Percentiles rank a stretch among this genome's conserved stretches.
phyloP scores from a whole-genome alignment of 1,140 invertebrate species.

The Drosophila paulistorum region DNA sequence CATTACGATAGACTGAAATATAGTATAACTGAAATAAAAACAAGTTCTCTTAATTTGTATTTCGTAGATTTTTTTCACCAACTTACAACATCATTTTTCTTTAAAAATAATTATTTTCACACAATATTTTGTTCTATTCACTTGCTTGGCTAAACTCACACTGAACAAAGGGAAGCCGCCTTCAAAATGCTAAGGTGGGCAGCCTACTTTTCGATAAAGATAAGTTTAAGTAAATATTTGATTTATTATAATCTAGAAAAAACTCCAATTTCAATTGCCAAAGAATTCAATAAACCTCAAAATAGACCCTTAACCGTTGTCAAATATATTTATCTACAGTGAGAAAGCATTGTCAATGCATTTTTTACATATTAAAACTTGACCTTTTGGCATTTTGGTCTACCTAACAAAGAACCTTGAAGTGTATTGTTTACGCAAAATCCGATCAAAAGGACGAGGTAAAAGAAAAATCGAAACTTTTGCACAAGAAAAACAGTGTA shows the following conservation, averaged over 20 bases:
- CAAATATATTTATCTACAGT: background rate
- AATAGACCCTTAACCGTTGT: conserved; percentile 16
- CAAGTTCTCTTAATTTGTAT: too few relatives aligned
- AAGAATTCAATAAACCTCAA: background rate
- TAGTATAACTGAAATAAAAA: background rate
- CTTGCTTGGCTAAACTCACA: too few relatives aligned
- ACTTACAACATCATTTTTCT: too few relatives aligned
- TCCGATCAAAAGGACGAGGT: conserved; percentile 6
- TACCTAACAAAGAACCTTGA: conserved; percentile 52
- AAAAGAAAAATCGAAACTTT: conserved; percentile 23
- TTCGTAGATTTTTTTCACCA: too few relatives aligned
- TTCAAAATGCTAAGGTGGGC: too few relatives aligned
- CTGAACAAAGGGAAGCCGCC: too few relatives aligned
- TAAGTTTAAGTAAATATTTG: background rate
- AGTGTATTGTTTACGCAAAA: conserved; percentile 65
- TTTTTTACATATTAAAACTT: conserved; percentile 44
- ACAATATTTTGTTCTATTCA: too few relatives aligned
- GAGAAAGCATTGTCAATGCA: conserved; percentile 39
- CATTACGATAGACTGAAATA: background rate
- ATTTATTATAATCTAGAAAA: background rate
- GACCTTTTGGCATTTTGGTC: conserved; percentile 42
- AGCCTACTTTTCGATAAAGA: too few relatives aligned
- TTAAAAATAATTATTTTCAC: too few relatives aligned
- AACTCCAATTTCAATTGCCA: background rate
- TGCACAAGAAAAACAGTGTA: conserved; percentile 46